Conservation (phyloP, 2,888 invertebrate genomes). For the Amblyjoppa fuscipennis region DNA sequence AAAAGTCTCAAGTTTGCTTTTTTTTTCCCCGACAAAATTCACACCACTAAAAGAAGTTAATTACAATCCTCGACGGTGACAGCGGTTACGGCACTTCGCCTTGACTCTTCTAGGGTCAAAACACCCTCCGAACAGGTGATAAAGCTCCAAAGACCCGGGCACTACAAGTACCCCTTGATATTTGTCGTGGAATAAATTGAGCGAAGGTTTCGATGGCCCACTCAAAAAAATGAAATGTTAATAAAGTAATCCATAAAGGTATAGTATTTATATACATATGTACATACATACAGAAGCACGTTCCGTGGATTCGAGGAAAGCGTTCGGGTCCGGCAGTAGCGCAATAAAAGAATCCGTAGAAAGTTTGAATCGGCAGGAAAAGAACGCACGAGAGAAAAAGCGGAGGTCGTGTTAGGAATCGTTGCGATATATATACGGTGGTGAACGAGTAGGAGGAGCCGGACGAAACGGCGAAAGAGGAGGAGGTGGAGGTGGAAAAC, state of each 20-base stretch:
- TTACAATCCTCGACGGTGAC: no score
- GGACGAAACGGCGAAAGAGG: slow-evolving; percentile 27
- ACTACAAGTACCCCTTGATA: neutral
- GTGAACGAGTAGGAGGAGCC: slow-evolving; percentile 28
- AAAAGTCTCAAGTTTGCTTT: no score
- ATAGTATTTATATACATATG: neutral
- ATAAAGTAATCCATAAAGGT: neutral
- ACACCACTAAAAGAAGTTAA: no score
- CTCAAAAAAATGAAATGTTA: neutral
- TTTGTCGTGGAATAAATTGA: neutral
- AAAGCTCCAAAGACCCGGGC: neutral
- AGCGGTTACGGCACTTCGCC: no score
- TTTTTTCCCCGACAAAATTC: no score
- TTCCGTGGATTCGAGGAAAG: neutral
- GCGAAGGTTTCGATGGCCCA: neutral
- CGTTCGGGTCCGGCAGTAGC: neutral
- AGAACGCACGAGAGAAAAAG: slow-evolving; percentile 32
- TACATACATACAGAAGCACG: neutral
- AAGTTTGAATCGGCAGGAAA: slow-evolving; percentile 46
- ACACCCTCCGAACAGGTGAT: no score
- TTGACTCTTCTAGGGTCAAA: no score
- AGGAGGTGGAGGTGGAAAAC: slow-evolving; percentile 42
- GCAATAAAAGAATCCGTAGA: slow-evolving; percentile 35
- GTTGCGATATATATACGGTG: slow-evolving; percentile 17
- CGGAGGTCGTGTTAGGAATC: slow-evolving; percentile 28